phyloP scores from a whole-genome alignment of 30 jellyfish, hydroid and myxozoan species.

The Pelagia noctiluca region DNA sequence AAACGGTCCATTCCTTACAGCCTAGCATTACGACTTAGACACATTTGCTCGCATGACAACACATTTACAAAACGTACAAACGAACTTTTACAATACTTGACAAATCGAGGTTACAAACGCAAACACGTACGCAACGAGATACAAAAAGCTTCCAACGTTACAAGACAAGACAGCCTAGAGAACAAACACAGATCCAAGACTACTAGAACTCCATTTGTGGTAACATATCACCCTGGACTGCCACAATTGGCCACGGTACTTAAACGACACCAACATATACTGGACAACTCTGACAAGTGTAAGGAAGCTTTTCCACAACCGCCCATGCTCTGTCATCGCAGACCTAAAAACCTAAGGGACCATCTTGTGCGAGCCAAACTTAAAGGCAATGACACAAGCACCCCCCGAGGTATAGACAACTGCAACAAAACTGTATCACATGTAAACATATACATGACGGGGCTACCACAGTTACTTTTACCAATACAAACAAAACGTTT shows the following conservation, averaged over 20 bases:
- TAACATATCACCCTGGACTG: not conserved
- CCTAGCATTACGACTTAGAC: constrained; percentile 25
- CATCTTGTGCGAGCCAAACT: not conserved
- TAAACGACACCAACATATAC: not conserved
- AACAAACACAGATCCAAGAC: too few relatives aligned
- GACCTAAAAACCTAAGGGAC: not conserved
- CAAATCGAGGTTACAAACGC: constrained; percentile 5
- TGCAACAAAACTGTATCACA: not conserved
- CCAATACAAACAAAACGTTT: not conserved
- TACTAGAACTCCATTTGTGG: not conserved
- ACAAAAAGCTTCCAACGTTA: constrained; percentile 6
- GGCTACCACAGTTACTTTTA: not conserved
- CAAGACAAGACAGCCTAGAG: constrained; percentile 1
- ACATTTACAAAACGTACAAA: not conserved
- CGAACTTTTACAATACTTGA: constrained; percentile 4
- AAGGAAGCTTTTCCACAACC: not conserved
- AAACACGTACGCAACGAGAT: constrained; percentile 27
- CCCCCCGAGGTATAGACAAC: not conserved
- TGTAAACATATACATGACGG: not conserved
- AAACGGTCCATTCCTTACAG: not conserved
- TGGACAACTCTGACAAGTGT: not conserved
- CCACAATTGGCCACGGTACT: not conserved
- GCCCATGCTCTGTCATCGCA: not conserved
- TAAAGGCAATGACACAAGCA: not conserved
- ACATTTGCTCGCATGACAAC: constrained; percentile 13